Conservation (phyloP, 30 jellyfish, hydroid and myxozoan genomes). For the Catostylus mosaicus region DNA sequence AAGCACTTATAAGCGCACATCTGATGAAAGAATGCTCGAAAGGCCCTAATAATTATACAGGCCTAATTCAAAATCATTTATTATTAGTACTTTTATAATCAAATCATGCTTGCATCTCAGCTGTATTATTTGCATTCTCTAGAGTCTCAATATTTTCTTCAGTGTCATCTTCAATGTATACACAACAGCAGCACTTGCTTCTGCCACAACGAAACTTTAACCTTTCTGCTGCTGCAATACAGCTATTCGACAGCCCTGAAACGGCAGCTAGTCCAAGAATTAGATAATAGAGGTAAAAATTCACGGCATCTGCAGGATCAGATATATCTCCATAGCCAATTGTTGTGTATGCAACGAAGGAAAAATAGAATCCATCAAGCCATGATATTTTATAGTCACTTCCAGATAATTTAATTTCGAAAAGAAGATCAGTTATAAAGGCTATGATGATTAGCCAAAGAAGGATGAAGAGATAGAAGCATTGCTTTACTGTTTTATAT, state of each 20-base stretch:
- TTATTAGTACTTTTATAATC: too few species aligned
- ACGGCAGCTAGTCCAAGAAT: slow-evolving; percentile 32
- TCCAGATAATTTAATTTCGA: background rate
- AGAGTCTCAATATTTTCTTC: background rate
- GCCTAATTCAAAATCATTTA: too few species aligned
- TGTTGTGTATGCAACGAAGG: slow-evolving; percentile 51
- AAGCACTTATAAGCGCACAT: too few species aligned
- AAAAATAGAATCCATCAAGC: slow-evolving; percentile 34
- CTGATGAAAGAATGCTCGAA: too few species aligned
- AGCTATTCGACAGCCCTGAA: slow-evolving; percentile 30
- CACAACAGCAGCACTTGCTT: slow-evolving; percentile 2
- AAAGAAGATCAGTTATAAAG: background rate
- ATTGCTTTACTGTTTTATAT: slow-evolving; percentile 22
- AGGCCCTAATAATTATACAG: too few species aligned
- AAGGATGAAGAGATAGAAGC: slow-evolving; percentile 12
- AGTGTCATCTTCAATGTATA: background rate
- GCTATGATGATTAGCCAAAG: background rate
- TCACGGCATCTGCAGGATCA: background rate
- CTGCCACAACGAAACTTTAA: background rate
- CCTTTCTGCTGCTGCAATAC: slow-evolving; percentile 1
- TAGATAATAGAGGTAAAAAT: background rate
- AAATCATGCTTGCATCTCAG: background rate
- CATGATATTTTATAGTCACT: background rate
- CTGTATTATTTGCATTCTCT: background rate
- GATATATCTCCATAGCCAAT: slow-evolving; percentile 53